Evolutionary conservation across 2,888 invertebrate species (phyloP).

Genomic region (Sussaba pulchella): DNA sequence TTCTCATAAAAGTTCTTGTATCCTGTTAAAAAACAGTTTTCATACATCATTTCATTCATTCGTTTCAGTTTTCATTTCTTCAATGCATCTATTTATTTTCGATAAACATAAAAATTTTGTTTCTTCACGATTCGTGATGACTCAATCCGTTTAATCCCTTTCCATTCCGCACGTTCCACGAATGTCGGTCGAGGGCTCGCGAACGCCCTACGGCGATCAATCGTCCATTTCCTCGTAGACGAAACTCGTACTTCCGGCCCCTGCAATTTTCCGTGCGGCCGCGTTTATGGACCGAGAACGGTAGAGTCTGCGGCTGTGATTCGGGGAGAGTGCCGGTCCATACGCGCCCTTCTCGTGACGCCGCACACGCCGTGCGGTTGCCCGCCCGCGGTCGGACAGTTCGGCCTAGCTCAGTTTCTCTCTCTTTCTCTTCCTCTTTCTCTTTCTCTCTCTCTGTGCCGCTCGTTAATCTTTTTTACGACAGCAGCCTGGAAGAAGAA

Average conservation of each 20-base stretch:
- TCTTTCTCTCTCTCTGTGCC: slow-evolving; percentile 60
- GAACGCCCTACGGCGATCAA: slow-evolving; percentile 59
- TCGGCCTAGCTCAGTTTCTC: too few species aligned
- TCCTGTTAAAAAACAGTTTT: too few species aligned
- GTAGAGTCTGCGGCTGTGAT: slow-evolving; percentile 57
- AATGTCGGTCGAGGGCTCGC: slow-evolving; percentile 28
- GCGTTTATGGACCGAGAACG: slow-evolving; percentile 28
- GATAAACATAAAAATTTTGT: too few species aligned
- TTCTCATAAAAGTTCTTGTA: too few species aligned
- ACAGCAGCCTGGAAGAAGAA: slow-evolving; percentile 72
- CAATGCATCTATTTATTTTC: too few species aligned
- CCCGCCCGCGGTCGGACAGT: slow-evolving; percentile 56
- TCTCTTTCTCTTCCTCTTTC: too few species aligned
- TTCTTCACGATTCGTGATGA: background rate
- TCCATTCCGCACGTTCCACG: slow-evolving; percentile 6
- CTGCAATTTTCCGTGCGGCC: slow-evolving; percentile 63
- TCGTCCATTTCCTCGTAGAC: slow-evolving; percentile 64
- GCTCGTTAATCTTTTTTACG: slow-evolving; percentile 83
- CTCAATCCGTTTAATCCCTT: slow-evolving; percentile 4
- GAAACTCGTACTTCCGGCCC: slow-evolving; percentile 68
- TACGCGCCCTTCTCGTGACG: slow-evolving; percentile 24
- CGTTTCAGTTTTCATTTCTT: too few species aligned
- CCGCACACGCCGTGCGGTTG: slow-evolving; percentile 44
- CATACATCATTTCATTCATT: too few species aligned
- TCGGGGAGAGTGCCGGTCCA: slow-evolving; percentile 60